These are phyloP conservation scores for Euborellia annulipes DNA, from an alignment of 1,140 invertebrate species.

Conservation along the genomic window DNA sequence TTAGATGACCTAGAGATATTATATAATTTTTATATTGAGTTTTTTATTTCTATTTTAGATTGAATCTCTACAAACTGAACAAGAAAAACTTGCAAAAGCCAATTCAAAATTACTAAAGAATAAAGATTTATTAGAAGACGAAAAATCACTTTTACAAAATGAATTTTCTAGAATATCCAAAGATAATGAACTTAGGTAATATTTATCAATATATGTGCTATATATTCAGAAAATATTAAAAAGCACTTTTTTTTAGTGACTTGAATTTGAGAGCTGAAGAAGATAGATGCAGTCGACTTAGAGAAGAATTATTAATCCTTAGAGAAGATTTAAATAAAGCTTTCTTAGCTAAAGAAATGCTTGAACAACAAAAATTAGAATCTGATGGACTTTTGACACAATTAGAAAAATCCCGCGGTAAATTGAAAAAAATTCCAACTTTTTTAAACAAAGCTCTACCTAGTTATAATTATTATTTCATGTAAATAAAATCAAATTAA, in stretches of 20 bases:
- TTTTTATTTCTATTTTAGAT: slow-evolving; percentile 32
- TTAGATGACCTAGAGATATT: no score
- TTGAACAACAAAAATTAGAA: slow-evolving; percentile 65
- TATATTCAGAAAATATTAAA: no score
- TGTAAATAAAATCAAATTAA: background rate
- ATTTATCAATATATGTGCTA: slow-evolving; percentile 3
- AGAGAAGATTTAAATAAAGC: slow-evolving; percentile 59
- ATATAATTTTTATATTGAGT: no score
- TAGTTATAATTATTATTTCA: background rate
- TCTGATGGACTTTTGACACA: slow-evolving; percentile 49
- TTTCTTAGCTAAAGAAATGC: slow-evolving; percentile 48
- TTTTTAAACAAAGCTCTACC: no score
- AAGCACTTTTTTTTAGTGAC: slow-evolving; percentile 24
- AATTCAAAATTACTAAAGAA: slow-evolving; percentile 54
- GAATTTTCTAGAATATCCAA: slow-evolving; percentile 53
- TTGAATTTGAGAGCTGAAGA: slow-evolving; percentile 45
- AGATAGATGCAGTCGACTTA: slow-evolving; percentile 53
- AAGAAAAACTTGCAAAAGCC: slow-evolving; percentile 56
- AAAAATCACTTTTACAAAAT: slow-evolving; percentile 52
- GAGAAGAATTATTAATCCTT: slow-evolving; percentile 53
- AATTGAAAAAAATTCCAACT: no score
- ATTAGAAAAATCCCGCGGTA: slow-evolving; percentile 62
- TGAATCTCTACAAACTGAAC: slow-evolving; percentile 52
- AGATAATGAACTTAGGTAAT: slow-evolving; percentile 44
- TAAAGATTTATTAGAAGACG: slow-evolving; percentile 50